Percentiles rank a stretch among this genome's conserved stretches.
These are phyloP conservation scores for Asarcornis scutulata DNA, from an alignment of 2,113 vertebrate genomes.

Conservation along the genomic window DNA sequence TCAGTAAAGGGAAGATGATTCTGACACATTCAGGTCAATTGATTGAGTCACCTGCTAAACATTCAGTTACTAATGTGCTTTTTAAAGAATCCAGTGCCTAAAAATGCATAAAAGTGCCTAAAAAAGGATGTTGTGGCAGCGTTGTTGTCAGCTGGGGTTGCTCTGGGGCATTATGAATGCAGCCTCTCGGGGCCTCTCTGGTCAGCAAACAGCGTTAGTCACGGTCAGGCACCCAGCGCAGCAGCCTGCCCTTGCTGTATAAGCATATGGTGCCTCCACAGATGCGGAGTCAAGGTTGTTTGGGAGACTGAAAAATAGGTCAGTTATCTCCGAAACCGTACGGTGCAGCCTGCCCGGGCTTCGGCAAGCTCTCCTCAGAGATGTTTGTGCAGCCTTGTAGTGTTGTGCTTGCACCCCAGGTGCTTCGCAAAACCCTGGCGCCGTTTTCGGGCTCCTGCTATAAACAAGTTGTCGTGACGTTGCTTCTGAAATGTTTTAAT, in stretches of 20 bases:
- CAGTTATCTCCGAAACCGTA: background rate
- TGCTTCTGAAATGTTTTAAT: background rate
- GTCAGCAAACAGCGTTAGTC: background rate
- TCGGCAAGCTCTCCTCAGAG: background rate
- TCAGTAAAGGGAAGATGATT: background rate
- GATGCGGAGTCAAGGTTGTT: conserved; percentile 28
- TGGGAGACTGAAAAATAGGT: background rate
- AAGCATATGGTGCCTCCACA: conserved; percentile 17
- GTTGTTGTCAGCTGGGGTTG: background rate
- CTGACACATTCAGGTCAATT: background rate
- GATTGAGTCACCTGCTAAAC: background rate
- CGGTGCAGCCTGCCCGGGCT: too few species aligned
- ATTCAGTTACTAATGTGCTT: background rate
- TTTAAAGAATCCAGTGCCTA: background rate
- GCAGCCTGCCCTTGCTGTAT: conserved; percentile 2
- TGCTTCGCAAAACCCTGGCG: background rate
- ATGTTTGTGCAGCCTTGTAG: background rate
- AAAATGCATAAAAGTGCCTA: background rate
- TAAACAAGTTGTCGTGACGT: background rate
- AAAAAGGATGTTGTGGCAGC: background rate
- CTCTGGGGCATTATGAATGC: background rate
- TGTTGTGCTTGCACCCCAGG: background rate
- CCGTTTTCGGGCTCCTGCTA: background rate
- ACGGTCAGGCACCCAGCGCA: background rate
- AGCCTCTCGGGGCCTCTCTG: background rate